These are phyloP conservation scores for Apis cerana DNA, from an alignment of 1,140 invertebrate species.

Conservation along the genomic window DNA sequence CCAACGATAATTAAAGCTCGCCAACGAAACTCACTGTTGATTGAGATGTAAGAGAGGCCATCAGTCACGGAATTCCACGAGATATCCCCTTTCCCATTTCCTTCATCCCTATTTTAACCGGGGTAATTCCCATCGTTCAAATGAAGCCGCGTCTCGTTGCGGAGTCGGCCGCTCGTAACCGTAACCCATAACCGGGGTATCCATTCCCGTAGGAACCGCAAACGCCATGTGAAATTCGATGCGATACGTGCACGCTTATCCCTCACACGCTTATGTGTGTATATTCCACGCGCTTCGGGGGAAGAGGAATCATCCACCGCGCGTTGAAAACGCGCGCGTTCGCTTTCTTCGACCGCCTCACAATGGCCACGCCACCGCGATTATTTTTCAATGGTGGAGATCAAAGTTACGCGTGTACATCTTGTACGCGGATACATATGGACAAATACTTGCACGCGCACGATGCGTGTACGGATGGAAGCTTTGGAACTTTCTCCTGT, in stretches of 20 bases:
- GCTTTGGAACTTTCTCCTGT: slow-evolving; percentile 19
- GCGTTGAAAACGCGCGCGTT: slow-evolving; percentile 21
- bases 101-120: not conserved
- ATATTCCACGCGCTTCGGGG: slow-evolving; percentile 39
- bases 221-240: slow-evolving; percentile 77
- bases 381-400: slow-evolving; percentile 11
- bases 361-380: slow-evolving; percentile 8
- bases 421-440: not conserved
- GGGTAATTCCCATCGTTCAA: slow-evolving; percentile 50
- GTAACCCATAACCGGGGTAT: slow-evolving; percentile 73
- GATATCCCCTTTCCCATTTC: too few relatives aligned
- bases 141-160: slow-evolving; percentile 35
- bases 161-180: slow-evolving; percentile 55
- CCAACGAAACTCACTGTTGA: not conserved
- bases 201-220: slow-evolving; percentile 77
- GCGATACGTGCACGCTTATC: slow-evolving; percentile 65
- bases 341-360: slow-evolving; percentile 49
- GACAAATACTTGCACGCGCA: not conserved
- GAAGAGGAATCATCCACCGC: slow-evolving; percentile 48
- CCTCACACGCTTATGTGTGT: slow-evolving; percentile 17
- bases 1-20: not conserved
- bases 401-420: slow-evolving; percentile 4
- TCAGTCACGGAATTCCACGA: slow-evolving; percentile 8
- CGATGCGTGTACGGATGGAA: not conserved
- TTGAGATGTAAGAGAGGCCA: slow-evolving; percentile 17